Conservation (phyloP, 2,113 vertebrate genomes). For the Columba janthina region DNA sequence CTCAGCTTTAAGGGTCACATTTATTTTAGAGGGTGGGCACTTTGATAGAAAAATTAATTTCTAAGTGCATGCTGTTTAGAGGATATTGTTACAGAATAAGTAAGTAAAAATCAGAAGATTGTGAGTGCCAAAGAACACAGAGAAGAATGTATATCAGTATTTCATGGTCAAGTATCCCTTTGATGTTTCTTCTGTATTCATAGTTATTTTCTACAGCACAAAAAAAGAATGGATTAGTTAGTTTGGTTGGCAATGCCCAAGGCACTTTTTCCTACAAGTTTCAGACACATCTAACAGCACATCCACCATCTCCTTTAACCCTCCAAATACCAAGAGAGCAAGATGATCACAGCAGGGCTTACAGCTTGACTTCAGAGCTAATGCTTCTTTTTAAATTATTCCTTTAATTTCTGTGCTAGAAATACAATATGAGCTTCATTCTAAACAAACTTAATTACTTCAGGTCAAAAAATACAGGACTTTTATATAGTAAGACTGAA, state of each 20-base stretch:
- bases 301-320: conserved; percentile 47
- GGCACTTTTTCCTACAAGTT: conserved; percentile 35
- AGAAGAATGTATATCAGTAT: conserved; percentile 35
- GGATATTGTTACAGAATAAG: neutral
- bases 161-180: conserved; percentile 58
- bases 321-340: conserved; percentile 9
- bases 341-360: conserved; percentile 4
- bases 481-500: neutral
- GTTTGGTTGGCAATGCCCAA: conserved; percentile 28
- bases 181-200: conserved; percentile 56
- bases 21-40: neutral
- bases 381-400: neutral
- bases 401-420: conserved; percentile 49
- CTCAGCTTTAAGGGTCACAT: neutral
- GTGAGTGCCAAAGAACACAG: neutral
- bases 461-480: conserved; percentile 40
- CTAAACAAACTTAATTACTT: conserved; percentile 60
- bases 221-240: conserved; percentile 34
- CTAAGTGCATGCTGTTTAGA: neutral
- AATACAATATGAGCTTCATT: conserved; percentile 23
- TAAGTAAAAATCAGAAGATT: neutral
- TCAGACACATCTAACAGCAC: conserved; percentile 42
- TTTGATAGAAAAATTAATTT: neutral
- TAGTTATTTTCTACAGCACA: conserved; percentile 36
- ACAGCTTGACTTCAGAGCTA: neutral